phyloP scores from a whole-genome alignment of 2,113 vertebrate species.

The Promerops cafer region DNA sequence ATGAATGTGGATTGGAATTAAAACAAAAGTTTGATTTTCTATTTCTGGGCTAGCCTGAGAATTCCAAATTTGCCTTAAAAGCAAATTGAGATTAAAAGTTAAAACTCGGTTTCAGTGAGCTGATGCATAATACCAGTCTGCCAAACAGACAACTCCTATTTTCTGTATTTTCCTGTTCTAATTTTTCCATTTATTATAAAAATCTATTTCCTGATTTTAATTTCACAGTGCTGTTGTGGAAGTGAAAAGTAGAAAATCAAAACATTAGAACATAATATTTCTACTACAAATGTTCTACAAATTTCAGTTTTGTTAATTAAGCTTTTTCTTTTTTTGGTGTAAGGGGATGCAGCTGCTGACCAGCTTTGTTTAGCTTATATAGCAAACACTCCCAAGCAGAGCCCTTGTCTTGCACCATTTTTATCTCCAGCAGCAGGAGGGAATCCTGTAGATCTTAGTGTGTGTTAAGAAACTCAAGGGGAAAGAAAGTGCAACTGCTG shows the following conservation, averaged over 20 bases:
- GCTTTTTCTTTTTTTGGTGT: background rate
- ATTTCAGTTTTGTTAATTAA: background rate
- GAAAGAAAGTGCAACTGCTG: background rate
- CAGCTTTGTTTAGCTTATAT: background rate
- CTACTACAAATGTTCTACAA: background rate
- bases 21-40: background rate
- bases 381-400: background rate
- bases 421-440: background rate
- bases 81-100: background rate
- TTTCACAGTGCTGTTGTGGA: background rate
- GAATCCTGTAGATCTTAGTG: background rate
- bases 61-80: background rate
- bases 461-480: background rate
- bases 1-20: background rate
- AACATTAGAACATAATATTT: background rate
- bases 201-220: background rate
- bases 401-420: background rate
- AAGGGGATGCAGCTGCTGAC: background rate
- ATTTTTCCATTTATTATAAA: background rate
- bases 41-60: background rate
- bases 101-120: background rate
- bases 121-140: background rate
- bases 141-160: background rate
- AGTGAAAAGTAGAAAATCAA: background rate
- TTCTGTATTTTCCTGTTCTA: background rate